These are phyloP conservation scores for Ellobius talpinus DNA, from an alignment of 2,113 vertebrate genomes.

Conservation along the genomic window DNA sequence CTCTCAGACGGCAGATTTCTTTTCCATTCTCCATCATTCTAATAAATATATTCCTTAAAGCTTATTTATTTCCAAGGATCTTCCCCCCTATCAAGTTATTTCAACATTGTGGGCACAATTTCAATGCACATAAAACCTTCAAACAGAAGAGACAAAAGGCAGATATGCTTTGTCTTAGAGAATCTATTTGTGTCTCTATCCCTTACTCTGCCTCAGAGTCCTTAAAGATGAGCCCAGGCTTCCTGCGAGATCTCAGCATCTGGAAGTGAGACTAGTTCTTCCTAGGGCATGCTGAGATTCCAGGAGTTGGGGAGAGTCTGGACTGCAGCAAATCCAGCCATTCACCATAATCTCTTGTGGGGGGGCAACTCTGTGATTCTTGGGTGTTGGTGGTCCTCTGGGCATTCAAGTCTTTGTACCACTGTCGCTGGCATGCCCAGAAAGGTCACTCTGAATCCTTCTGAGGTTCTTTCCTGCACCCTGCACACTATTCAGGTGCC, in stretches of 20 bases:
- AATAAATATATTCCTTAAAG: not conserved
- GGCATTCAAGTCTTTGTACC: too few species aligned
- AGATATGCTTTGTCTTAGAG: too few species aligned
- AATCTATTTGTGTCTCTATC: not conserved
- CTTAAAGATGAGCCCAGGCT: not conserved
- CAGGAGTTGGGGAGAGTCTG: rapidly evolving
- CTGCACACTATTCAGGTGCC: too few species aligned
- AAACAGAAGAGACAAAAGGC: not conserved
- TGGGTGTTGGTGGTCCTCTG: not conserved
- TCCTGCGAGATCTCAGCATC: not conserved
- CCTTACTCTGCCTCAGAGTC: not conserved
- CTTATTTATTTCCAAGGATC: not conserved
- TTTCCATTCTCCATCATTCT: not conserved
- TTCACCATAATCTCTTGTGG: too few species aligned
- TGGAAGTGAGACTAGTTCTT: not conserved
- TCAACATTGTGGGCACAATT: not conserved
- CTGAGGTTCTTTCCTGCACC: not conserved
- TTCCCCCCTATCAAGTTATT: not conserved
- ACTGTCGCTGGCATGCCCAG: too few species aligned
- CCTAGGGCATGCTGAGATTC: not conserved
- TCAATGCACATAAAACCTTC: not conserved
- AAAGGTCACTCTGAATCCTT: too few species aligned
- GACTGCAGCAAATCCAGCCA: not conserved
- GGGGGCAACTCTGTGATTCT: too few species aligned
- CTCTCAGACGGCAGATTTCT: not conserved